Evolutionary conservation across 2,797 vertebrate species (phyloP), one percentile per base, ranked within the genome.

Genomic region (Tangara arthus): DNA sequence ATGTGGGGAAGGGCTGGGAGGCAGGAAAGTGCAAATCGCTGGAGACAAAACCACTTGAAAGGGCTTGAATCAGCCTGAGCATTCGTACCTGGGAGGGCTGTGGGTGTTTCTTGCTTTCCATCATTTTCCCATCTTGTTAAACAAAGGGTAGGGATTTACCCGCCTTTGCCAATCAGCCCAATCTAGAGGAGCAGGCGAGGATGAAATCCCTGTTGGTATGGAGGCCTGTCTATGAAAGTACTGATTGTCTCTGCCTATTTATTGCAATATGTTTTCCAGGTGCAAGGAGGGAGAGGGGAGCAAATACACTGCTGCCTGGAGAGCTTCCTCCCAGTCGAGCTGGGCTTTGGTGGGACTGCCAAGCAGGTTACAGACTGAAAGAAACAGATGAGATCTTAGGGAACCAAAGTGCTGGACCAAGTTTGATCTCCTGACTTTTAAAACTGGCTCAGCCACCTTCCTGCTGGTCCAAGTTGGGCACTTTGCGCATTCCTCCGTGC

Each of bases 41-140:
- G 34, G n/a, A 82, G 90, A 90, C 19, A 94, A 95, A 91, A 82
- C 6, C 76, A 63, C 42, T 82, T 87, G 82, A 94, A 95, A 96
- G 63, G 59, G 37, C 66, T 91, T 52, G 63, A 87, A 94, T 71
- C 39, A 85, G 50, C 39, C 44, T 68, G 47, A 88, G n/a, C 24
- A 19, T 78, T 87, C 0, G 0, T 75, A 83, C 39, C 50, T 93
- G 22, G 46, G 46, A 96, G 65, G 57, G 23, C 5, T 64, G 60
- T 72, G 57, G 50, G 55, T 0, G 3, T 92, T 86, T 71, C 69
- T 81, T 41, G 65, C 32, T 81, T 94, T 83, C 69, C 37, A 32
- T 83, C 39, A 63, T 61, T 87, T 46, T 91, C 53, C 18, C 5
- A 7, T 77, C 60, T 87, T 80, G 56, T 93, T 96, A 95, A 94